phyloP scores from a whole-genome alignment of 2,797 vertebrate genomes.

The Lophius americanus region DNA sequence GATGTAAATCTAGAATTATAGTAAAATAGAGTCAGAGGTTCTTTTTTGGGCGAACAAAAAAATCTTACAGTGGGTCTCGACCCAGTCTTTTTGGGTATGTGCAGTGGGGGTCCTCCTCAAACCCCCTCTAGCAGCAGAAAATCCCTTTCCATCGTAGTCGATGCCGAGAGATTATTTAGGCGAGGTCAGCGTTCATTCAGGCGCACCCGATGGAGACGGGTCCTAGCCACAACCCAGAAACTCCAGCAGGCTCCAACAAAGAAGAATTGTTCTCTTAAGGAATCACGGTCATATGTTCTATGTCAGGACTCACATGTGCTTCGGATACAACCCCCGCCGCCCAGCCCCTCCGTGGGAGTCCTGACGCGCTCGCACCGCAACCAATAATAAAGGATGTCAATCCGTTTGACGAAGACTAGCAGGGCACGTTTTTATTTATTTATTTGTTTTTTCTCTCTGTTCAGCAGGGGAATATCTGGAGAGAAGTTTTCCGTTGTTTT shows the following conservation, averaged over 20 bases:
- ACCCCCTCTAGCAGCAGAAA: constrained; percentile 11
- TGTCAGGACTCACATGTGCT: constrained; percentile 59
- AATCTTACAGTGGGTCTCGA: too few species aligned
- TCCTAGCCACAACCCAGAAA: constrained; percentile 33
- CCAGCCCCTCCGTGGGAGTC: constrained; percentile 27
- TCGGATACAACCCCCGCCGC: constrained; percentile 62
- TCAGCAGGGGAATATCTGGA: constrained; percentile 77
- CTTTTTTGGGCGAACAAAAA: too few species aligned
- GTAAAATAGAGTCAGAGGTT: too few species aligned
- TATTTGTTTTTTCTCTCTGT: constrained; percentile 38
- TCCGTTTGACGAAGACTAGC: constrained; percentile 55
- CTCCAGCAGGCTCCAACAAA: constrained; percentile 39
- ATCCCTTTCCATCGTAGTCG: constrained; percentile 33
- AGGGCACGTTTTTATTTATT: constrained; percentile 12
- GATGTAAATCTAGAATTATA: too few species aligned
- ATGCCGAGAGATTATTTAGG: constrained; percentile 42
- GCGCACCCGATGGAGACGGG: constrained; percentile 21
- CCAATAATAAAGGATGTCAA: constrained; percentile 70
- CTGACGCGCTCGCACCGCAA: constrained; percentile 50
- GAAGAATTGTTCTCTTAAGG: constrained; percentile 41
- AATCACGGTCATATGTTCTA: constrained; percentile 41
- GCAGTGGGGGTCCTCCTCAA: background rate
- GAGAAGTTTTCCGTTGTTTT: constrained; percentile 84
- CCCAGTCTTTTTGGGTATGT: background rate
- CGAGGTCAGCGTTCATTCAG: constrained; percentile 31